Percentiles rank a stretch among this genome's conserved stretches.
These are phyloP conservation scores for Mico argentatus DNA, from an alignment of 2,797 vertebrate genomes.

Conservation along the genomic window DNA sequence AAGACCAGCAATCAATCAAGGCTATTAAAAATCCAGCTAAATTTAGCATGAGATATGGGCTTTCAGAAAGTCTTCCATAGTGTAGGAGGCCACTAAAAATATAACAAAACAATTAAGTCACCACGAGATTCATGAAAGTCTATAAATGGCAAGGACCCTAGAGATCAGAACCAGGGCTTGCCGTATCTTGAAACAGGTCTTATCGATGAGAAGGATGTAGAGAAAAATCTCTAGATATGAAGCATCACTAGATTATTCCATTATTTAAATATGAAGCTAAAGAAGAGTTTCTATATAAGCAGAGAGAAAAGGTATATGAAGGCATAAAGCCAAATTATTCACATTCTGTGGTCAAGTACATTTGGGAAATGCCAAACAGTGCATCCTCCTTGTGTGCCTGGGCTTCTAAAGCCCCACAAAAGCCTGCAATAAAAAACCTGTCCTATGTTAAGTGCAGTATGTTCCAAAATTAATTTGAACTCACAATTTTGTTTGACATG, in stretches of 20 bases:
- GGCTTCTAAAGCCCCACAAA: neutral
- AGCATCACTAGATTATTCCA: neutral
- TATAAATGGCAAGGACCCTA: neutral
- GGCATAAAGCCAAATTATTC: neutral
- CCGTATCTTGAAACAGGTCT: neutral
- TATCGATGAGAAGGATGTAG: neutral
- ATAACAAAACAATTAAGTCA: slow-evolving; percentile 42
- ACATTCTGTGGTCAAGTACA: neutral
- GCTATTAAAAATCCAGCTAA: slow-evolving; percentile 36
- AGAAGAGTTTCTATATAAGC: neutral
- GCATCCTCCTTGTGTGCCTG: neutral
- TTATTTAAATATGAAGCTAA: neutral
- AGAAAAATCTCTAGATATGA: neutral
- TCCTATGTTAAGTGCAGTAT: neutral
- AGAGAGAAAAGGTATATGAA: neutral
- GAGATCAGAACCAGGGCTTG: neutral
- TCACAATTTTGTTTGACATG: neutral
- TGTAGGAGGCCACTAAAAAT: slow-evolving; percentile 45
- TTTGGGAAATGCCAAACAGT: neutral
- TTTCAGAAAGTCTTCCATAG: slow-evolving; percentile 36
- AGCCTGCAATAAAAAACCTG: neutral
- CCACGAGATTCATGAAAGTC: neutral
- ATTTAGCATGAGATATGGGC: slow-evolving; percentile 41
- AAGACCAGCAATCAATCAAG: slow-evolving; percentile 53
- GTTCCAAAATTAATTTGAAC: neutral